Evolutionary conservation across 1,140 invertebrate species (phyloP).

Genomic region (Daktulosphaira vitifoliae): DNA sequence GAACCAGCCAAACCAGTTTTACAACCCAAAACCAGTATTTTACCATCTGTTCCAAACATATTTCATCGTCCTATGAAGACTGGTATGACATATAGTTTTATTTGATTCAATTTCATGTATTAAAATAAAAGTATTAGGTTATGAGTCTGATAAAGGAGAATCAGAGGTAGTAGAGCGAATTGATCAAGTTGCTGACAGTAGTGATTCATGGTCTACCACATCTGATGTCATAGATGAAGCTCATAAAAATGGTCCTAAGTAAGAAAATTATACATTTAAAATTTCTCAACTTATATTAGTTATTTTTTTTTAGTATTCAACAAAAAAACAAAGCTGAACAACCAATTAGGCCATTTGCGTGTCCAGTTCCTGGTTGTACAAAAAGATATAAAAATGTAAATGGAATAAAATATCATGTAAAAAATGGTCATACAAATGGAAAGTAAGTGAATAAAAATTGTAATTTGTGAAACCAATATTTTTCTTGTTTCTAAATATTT

Average conservation of each 20-base stretch:
- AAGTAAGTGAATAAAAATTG: neutral
- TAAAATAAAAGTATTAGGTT: neutral
- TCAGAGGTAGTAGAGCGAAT: neutral
- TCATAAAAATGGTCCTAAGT: slow-evolving; percentile 60
- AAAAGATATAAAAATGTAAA: slow-evolving; percentile 82
- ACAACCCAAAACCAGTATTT: slow-evolving; percentile 29
- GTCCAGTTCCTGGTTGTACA: slow-evolving; percentile 73
- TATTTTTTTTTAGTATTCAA: slow-evolving; percentile 38
- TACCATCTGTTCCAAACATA: slow-evolving; percentile 11
- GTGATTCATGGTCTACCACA: slow-evolving; percentile 68
- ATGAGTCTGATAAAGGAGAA: slow-evolving; percentile 38
- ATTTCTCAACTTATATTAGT: too few species aligned
- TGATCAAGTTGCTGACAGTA: slow-evolving; percentile 55
- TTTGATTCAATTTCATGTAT: neutral
- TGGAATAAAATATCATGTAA: slow-evolving; percentile 77
- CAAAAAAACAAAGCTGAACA: slow-evolving; percentile 44
- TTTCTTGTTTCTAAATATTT: neutral
- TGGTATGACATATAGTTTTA: neutral
- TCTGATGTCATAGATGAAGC: slow-evolving; percentile 48
- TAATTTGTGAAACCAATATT: neutral
- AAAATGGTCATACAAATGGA: slow-evolving; percentile 71
- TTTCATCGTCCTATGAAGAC: slow-evolving; percentile 21
- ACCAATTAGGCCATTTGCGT: slow-evolving; percentile 61
- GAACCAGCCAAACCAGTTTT: slow-evolving; percentile 23
- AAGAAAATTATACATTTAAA: too few species aligned